Base-by-base conservation (phyloP, 2,888 invertebrate genomes). In the Pandemis cinnamomeana region DNA sequence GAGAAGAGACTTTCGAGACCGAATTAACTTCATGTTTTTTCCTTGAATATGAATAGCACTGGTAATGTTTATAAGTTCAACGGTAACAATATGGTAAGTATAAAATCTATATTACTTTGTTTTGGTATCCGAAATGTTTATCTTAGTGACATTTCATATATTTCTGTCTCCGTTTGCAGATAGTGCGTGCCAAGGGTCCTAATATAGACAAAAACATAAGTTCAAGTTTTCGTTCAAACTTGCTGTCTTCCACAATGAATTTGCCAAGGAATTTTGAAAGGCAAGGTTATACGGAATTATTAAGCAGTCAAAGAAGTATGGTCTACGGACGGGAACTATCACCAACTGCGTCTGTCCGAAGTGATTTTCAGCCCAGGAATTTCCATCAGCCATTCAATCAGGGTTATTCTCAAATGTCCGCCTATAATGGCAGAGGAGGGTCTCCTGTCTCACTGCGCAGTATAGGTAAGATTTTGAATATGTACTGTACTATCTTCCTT, bases 381-480 rank as follows among this genome's bases (percentile, higher is more conserved):
- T 85, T 83, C 67, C 81, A 83, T 53, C 81, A 80, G 60, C 81
- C 83, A 2, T 79, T 78, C 51, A 80, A 85, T 76, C 79, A 77
- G 27, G 77, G 83, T 11, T 62, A 48, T 41, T 66, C 67, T 6
- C 86, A 85, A 13, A 83, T 84, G 68, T 89, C 89, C 0, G 80
- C 86, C 36, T 81, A 80, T 61, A 87, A 86, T 84, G 86, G 86
- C 8, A 86, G 90, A 82, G 82, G 86, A 81, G 85, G 86, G 15
- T 90, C 92, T 63, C 86, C 91, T n/a, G 82, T 85, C 78, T 92
- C 93, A 41, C 77, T 88, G 72, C 83, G 87, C 73, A 91, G 88
- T 78, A 86, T 86, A 76, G 89, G 92, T 92, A 80, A 74, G 82
- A 76, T 51, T 7, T 58, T 44, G 10, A 46, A 5, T 46, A 46